Base-by-base conservation (phyloP, 2,888 invertebrate genomes). In the Eilema caniola region DNA sequence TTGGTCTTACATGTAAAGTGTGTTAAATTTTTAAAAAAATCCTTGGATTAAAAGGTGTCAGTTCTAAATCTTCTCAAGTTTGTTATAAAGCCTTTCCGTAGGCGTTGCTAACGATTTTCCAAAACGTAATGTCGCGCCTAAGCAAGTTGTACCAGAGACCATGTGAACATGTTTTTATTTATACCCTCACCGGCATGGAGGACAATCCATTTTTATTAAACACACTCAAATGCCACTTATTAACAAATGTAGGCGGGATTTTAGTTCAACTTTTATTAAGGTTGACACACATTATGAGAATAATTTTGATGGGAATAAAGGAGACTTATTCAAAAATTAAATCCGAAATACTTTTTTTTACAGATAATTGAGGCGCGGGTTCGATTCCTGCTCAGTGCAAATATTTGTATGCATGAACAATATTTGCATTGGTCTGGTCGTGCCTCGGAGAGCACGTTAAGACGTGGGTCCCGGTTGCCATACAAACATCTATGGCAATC, bases 191-290 rank as follows among this genome's bases (percentile, higher is more conserved):
- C 81, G 83, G 83, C 84, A 78, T 83, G 83, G 86, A 85, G 86
- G 82, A 92, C 92, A 90, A 92, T 93, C 92, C 92, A 88, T 93
- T 93, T 81, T 93, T 93, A 93, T 93, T 92, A 92, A 94, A 91
- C 89, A 90, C 91, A 90, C 93, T 93, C 90, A 89, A 89, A 88
- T 83, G 88, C 85, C 92, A 91, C 93, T 94, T 93, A 93, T 92
- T 93, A 91, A 92, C 63, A 88, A 91, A 90, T 88, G 91, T 92
- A 89, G 91, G 92, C 90, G 92, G 90, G 86, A 88, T 90, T 90
- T 80, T 71, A 73, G 73, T 83, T 70, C 47, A 71, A 60, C 62
- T 66, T 73, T 75, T 76, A 70, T 72, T 71, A 83, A 63, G 82
- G 84, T 70, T 83, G 84, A 70, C 78, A 75, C 67, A 7, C 20